Base-by-base conservation (phyloP, 2,888 invertebrate genomes). In the Epinotia demarniana region DNA sequence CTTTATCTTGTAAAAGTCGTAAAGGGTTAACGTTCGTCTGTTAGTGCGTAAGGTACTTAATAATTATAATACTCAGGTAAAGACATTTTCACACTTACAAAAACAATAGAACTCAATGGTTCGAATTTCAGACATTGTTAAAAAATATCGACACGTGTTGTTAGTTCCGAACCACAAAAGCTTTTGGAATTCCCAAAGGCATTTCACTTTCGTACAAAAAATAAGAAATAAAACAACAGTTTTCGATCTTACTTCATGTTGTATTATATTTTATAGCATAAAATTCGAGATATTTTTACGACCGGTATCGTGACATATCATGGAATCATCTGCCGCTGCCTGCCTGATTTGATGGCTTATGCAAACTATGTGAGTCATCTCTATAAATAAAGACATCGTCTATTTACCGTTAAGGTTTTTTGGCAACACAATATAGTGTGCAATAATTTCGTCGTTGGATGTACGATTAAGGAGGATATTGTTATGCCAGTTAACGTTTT, bases 361-460 rank as follows among this genome's bases (percentile, higher is more conserved):
- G 68, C 62, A 55, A 73, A 73, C 67, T 61, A 73, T n/a, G 12
- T 68, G 62, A 68, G 43, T 73, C 68, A 73, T 11, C 57, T 8
- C 39, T 55, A 53, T 75, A 78, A 70, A 69, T 49, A 69, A 58
- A 61, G 33, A 43, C 64, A 63, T 64, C 53, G 39, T 74, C 67
- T 77, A 72, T 73, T 57, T 80, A 80, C 81, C 79, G 81, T 81
- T 82, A 80, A 27, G 72, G 73, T 64, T 78, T 75, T 79, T 76
- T 76, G 70, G 78, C 67, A 71, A 72, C 55, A 69, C 58, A 74
- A 16, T 77, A 76, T 79, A 80, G 81, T 80, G 78, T 77, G 80
- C 80, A 81, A 82, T 80, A 79, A 74, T 77, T 77, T 73, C 72
- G 39, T n/a, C n/a, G n/a, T n/a, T n/a, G 58, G 11, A 72, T 53